Conservation (phyloP, 2,113 vertebrate species). For the Myotis lucifugus region DNA sequence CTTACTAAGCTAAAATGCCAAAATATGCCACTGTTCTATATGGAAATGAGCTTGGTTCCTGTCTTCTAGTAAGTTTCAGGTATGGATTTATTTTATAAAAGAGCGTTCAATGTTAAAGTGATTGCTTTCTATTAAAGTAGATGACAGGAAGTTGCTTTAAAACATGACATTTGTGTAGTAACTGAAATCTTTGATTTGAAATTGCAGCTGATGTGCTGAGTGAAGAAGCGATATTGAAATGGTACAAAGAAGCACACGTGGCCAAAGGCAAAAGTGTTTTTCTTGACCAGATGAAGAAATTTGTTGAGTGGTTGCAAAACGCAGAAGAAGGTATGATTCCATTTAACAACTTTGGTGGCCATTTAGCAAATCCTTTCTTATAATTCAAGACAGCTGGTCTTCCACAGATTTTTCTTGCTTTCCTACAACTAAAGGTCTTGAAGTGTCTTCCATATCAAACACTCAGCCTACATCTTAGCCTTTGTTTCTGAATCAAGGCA, state of each 20-base stretch:
- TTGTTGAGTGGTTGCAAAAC: slow-evolving; percentile 95
- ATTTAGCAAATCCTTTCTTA: neutral
- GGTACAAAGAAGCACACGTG: slow-evolving; percentile 93
- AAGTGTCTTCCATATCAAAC: neutral
- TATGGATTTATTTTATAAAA: neutral
- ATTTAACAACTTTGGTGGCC: neutral
- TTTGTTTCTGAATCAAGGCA: neutral
- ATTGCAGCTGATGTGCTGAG: slow-evolving; percentile 93
- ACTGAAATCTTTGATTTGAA: slow-evolving; percentile 59
- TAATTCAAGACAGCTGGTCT: neutral
- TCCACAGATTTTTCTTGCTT: neutral
- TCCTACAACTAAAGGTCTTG: neutral
- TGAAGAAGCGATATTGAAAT: slow-evolving; percentile 94
- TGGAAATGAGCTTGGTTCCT: neutral
- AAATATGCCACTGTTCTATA: neutral
- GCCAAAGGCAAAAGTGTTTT: slow-evolving; percentile 96
- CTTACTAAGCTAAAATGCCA: neutral
- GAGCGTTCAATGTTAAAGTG: neutral
- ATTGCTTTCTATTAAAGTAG: neutral
- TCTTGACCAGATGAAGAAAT: slow-evolving; percentile 96
- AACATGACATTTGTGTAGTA: neutral
- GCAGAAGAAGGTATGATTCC: slow-evolving; percentile 92
- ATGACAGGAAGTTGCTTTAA: neutral
- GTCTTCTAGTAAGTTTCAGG: neutral
- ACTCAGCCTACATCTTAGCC: neutral